These are phyloP conservation scores for Pollenia griseotomentosa DNA, from an alignment of 2,888 invertebrate genomes.

Conservation along the genomic window DNA sequence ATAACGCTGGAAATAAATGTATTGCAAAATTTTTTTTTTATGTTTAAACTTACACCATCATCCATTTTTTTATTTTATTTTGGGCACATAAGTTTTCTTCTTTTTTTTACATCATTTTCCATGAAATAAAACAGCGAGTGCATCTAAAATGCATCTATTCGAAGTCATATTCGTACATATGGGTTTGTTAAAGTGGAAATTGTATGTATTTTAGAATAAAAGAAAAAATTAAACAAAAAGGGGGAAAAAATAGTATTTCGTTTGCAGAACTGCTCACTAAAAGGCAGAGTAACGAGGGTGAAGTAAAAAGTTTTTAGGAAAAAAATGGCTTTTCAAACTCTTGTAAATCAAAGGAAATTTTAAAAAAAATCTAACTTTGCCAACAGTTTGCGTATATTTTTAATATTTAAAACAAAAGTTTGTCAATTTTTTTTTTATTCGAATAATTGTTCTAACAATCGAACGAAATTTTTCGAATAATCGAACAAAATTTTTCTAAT, in stretches of 20 bases:
- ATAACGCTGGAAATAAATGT: not conserved
- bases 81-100: slow-evolving; percentile 31
- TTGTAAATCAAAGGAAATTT: not conserved
- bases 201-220: slow-evolving; percentile 36
- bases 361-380: too few species aligned
- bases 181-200: slow-evolving; percentile 66
- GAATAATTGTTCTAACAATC: too few species aligned
- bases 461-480: too few species aligned
- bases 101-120: slow-evolving; percentile 22
- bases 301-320: slow-evolving; percentile 8
- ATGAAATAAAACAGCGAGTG: slow-evolving; percentile 34
- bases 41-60: not conserved
- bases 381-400: too few species aligned
- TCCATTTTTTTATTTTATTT: slow-evolving; percentile 22
- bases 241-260: slow-evolving; percentile 34
- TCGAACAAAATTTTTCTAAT: too few species aligned
- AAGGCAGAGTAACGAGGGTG: not conserved
- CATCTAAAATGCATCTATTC: slow-evolving; percentile 29
- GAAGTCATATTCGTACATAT: slow-evolving; percentile 32
- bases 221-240: slow-evolving; percentile 17
- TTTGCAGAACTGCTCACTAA: slow-evolving; percentile 14
- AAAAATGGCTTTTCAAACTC: not conserved
- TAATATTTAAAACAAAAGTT: too few species aligned
- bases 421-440: too few species aligned
- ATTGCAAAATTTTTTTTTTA: slow-evolving; percentile 16